Conservation (phyloP, 2,888 invertebrate species). For the Nemotelus pantherinus region DNA sequence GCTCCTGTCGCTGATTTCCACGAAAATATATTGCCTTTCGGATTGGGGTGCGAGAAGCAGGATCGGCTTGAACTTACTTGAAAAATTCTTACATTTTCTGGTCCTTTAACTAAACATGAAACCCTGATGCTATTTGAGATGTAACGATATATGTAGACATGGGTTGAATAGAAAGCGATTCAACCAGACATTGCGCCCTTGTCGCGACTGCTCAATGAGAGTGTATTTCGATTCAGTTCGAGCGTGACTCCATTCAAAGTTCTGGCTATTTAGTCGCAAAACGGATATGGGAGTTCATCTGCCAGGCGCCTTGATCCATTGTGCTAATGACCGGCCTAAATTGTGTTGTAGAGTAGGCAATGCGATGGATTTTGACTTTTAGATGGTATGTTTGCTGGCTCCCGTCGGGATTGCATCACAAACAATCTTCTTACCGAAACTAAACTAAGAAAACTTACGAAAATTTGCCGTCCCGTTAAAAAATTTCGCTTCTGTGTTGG, state of each 20-base stretch:
- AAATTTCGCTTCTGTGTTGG: too few species aligned
- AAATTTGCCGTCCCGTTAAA: too few species aligned
- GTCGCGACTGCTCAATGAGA: not conserved
- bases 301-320: not conserved
- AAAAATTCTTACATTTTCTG: conserved; percentile 29
- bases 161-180: not conserved
- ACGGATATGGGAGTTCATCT: not conserved
- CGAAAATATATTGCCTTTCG: not conserved
- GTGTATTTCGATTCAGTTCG: conserved; percentile 16
- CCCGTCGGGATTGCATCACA: too few species aligned
- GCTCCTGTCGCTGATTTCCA: not conserved
- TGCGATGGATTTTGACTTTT: too few species aligned
- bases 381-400: too few species aligned
- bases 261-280: conserved; percentile 5
- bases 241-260: conserved; percentile 32
- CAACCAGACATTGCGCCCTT: conserved; percentile 2
- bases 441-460: too few species aligned
- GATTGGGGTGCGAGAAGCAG: not conserved
- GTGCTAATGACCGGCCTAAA: too few species aligned
- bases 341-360: too few species aligned
- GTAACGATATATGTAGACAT: not conserved
- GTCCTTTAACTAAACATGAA: conserved; percentile 24
- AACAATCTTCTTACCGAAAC: too few species aligned
- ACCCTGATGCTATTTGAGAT: not conserved
- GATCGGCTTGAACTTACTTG: not conserved